A percentile compares a stretch with the other conserved stretches of the same genome.
Conservation (phyloP, 2,113 vertebrate genomes). For the Passer domesticus region DNA sequence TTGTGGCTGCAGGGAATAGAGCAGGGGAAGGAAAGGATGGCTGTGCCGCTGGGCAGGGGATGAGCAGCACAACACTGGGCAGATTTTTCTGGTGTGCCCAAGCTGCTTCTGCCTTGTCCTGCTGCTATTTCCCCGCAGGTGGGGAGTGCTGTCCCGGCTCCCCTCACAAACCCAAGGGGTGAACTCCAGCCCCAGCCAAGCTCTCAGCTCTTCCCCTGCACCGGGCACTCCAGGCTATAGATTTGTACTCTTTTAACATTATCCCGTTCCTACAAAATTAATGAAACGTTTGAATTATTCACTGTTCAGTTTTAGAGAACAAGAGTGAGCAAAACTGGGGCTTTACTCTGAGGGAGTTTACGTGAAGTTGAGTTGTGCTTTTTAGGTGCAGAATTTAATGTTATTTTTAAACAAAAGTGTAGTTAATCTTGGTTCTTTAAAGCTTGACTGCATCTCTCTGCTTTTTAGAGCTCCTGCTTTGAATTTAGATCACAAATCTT, state of each 20-base stretch:
- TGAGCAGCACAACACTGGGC: neutral
- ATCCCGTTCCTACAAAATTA: neutral
- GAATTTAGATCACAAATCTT: neutral
- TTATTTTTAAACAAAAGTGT: neutral
- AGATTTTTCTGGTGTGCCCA: neutral
- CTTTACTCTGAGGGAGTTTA: neutral
- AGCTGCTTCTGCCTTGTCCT: neutral
- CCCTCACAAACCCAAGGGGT: neutral
- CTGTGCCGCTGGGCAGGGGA: neutral
- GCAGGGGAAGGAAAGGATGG: neutral
- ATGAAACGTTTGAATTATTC: neutral
- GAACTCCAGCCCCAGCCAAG: neutral
- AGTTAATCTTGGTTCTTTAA: neutral
- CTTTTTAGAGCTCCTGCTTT: neutral
- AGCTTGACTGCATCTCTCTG: fast-evolving
- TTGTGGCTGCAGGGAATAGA: neutral
- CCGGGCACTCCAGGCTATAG: fast-evolving
- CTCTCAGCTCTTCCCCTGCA: fast-evolving
- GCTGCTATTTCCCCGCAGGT: neutral
- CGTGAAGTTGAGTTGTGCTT: neutral
- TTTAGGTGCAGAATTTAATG: neutral
- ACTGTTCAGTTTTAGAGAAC: neutral
- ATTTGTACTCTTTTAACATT: neutral
- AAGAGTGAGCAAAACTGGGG: neutral
- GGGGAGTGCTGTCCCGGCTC: no score